phyloP scores from a whole-genome alignment of 2,888 invertebrate genomes.

The Aleiodes alternator region DNA sequence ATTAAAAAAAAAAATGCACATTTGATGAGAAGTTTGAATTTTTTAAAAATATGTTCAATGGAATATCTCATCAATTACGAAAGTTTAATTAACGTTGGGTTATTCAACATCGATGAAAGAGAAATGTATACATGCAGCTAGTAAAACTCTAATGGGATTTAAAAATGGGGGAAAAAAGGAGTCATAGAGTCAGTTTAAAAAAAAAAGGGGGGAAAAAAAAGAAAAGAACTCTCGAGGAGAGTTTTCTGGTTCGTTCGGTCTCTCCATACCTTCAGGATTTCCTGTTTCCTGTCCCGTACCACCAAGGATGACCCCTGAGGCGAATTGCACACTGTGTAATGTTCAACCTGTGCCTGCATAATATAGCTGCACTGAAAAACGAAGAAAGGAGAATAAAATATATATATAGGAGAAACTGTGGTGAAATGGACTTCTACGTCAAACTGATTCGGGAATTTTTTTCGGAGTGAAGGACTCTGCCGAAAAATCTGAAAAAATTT shows the following conservation, averaged over 20 bases:
- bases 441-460: no score
- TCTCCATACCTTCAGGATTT: constrained; percentile 67
- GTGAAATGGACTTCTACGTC: no score
- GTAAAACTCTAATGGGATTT: constrained; percentile 3
- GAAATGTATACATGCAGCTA: not conserved
- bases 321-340: constrained; percentile 4
- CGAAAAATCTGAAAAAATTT: no score
- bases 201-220: not conserved
- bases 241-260: constrained; percentile 64
- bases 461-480: no score
- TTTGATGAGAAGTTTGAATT: not conserved
- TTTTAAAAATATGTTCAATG: not conserved
- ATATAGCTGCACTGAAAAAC: constrained; percentile 8
- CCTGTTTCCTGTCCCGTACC: constrained; percentile 67
- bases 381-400: not conserved
- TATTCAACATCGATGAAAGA: not conserved
- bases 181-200: not conserved
- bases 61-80: not conserved
- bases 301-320: constrained; percentile 55
- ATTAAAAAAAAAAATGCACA: not conserved
- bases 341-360: constrained; percentile 16
- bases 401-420: not conserved
- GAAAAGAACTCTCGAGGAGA: not conserved
- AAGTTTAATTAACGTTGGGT: constrained; percentile 3
- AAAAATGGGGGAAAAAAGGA: constrained; percentile 21